Conservation (phyloP, 2,797 vertebrate species). For the Columba guinea region DNA sequence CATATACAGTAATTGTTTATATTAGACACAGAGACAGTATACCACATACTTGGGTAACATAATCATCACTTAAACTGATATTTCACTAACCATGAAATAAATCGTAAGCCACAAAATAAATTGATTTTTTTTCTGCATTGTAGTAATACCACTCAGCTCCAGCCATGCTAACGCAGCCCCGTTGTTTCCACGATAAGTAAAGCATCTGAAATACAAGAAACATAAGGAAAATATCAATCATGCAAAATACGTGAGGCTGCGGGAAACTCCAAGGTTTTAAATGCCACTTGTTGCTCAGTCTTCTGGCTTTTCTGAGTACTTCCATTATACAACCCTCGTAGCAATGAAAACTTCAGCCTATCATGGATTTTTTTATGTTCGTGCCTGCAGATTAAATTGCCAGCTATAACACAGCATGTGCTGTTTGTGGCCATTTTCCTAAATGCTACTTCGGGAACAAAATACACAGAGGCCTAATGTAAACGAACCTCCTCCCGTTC, state of each 20-base stretch:
- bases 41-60: slow-evolving; percentile 20
- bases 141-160: not conserved
- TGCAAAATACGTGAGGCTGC: slow-evolving; percentile 9
- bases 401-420: slow-evolving; percentile 42
- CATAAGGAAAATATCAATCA: slow-evolving; percentile 5
- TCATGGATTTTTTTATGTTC: not conserved
- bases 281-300: slow-evolving; percentile 50
- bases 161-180: not conserved
- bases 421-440: slow-evolving; percentile 28
- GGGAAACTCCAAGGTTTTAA: slow-evolving; percentile 28
- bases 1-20: slow-evolving; percentile 22
- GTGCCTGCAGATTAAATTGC: slow-evolving; percentile 62
- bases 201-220: slow-evolving; percentile 25
- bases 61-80: slow-evolving; percentile 42
- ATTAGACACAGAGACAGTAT: slow-evolving; percentile 19
- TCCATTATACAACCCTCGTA: not conserved
- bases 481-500: slow-evolving; percentile 34
- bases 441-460: slow-evolving; percentile 52
- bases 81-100: slow-evolving; percentile 55
- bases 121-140: not conserved
- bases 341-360: not conserved
- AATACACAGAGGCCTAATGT: slow-evolving; percentile 44
- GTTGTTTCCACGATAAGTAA: not conserved
- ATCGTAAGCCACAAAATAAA: slow-evolving; percentile 42
- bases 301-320: slow-evolving; percentile 26